A percentile compares a stretch with the other conserved stretches of the same genome.
Evolutionary conservation across 2,888 invertebrate species (phyloP).

Genomic region (Eueremaeus valkanovi): DNA sequence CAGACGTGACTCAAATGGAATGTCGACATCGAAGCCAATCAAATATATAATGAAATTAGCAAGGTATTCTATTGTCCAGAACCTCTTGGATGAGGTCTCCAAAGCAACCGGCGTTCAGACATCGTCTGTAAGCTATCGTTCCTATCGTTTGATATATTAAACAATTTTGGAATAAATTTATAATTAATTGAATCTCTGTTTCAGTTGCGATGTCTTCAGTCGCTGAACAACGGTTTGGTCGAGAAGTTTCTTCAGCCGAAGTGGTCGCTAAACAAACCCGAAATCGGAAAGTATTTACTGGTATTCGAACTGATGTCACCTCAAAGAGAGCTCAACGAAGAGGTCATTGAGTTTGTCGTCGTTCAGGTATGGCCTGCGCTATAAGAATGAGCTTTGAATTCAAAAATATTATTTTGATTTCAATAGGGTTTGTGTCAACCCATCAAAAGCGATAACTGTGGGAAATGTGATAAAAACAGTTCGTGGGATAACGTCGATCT

Average conservation of each 20-base stretch:
- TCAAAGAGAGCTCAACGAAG: not conserved
- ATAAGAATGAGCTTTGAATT: not conserved
- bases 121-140: not conserved
- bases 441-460: constrained; percentile 48
- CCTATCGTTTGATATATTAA: not conserved
- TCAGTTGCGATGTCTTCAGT: constrained; percentile 12
- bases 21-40: constrained; percentile 51
- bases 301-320: not conserved
- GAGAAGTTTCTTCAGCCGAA: constrained; percentile 20
- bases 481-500: constrained; percentile 49
- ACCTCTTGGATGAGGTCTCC: constrained; percentile 51
- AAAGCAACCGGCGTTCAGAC: constrained; percentile 49
- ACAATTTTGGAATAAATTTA: not conserved
- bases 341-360: constrained; percentile 51
- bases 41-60: constrained; percentile 50
- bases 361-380: constrained; percentile 51
- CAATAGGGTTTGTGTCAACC: constrained; percentile 9
- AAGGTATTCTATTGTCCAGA: constrained; percentile 51
- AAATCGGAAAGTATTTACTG: not conserved
- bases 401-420: not conserved
- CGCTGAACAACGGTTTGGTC: not conserved
- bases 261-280: not conserved
- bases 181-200: not conserved
- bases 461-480: constrained; percentile 52
- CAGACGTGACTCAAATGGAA: constrained; percentile 51